These are phyloP conservation scores for Apaloderma vittatum DNA, from an alignment of 2,113 vertebrate species.

Conservation along the genomic window DNA sequence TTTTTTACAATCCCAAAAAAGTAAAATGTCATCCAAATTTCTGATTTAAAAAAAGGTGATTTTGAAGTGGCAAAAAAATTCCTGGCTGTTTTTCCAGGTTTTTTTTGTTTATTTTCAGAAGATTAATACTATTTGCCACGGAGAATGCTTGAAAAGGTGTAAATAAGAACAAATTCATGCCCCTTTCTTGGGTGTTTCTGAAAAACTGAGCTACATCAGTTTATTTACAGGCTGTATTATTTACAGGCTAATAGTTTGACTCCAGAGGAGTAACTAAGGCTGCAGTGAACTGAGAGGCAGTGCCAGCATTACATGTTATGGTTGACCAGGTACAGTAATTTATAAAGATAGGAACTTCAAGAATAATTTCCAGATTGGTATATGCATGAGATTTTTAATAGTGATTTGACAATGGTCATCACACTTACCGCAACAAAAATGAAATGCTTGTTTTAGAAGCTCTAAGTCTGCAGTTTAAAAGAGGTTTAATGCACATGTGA, in stretches of 20 bases:
- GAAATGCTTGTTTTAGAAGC: constrained; percentile 58
- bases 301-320: constrained; percentile 13
- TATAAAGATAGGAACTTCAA: constrained; percentile 30
- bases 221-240: constrained; percentile 55
- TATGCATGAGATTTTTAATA: constrained; percentile 36
- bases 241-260: constrained; percentile 49
- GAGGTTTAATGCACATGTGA: constrained; percentile 68
- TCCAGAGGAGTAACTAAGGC: constrained; percentile 50
- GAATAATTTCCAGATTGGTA: constrained; percentile 50
- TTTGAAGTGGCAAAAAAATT: not conserved
- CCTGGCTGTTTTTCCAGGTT: not conserved
- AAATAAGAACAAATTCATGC: not conserved
- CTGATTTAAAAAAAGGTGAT: not conserved
- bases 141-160: not conserved
- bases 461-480: constrained; percentile 51
- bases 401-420: constrained; percentile 38
- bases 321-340: constrained; percentile 34
- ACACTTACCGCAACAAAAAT: constrained; percentile 13
- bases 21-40: not conserved
- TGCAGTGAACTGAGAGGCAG: constrained; percentile 38
- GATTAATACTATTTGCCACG: not conserved
- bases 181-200: constrained; percentile 48
- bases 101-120: not conserved
- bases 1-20: not conserved
- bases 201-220: constrained; percentile 6